Percentiles rank a stretch among this genome's conserved stretches.
Evolutionary conservation across 2,797 vertebrate genomes (phyloP).

Genomic region (Chiloscyllium punctatum): DNA sequence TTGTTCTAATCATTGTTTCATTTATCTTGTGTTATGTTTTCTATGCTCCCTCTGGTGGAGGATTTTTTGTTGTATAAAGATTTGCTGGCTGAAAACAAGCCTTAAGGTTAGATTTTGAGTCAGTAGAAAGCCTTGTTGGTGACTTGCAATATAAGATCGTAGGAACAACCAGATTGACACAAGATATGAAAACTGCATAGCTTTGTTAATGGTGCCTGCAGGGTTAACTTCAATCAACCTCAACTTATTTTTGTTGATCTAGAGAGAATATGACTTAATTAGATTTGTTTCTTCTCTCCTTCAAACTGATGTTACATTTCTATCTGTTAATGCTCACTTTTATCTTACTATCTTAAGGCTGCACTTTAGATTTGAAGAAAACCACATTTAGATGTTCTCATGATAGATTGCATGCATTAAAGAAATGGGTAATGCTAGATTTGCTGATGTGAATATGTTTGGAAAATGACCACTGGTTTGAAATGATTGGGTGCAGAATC

Average conservation of each 20-base stretch:
- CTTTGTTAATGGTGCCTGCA: background rate
- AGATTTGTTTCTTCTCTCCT: background rate
- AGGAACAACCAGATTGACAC: background rate
- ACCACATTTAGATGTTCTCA: background rate
- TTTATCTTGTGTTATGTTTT: background rate
- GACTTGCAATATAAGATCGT: background rate
- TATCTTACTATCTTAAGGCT: background rate
- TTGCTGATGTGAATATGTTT: background rate
- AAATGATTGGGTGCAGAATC: background rate
- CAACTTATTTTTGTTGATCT: background rate
- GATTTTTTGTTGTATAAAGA: background rate
- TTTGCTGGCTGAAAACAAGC: background rate
- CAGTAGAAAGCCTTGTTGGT: background rate
- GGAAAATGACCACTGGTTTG: background rate
- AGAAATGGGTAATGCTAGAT: background rate
- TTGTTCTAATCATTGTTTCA: background rate
- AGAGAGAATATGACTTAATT: background rate
- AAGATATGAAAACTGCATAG: background rate
- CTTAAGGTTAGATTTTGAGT: background rate
- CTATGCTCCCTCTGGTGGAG: background rate
- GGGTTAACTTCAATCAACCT: background rate
- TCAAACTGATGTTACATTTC: background rate
- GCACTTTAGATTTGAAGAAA: background rate
- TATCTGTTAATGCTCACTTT: background rate
- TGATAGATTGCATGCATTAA: background rate